A percentile compares a stretch with the other conserved stretches of the same genome.
phyloP scores from a whole-genome alignment of 2,113 vertebrate genomes.

The Lepidothrix coronata region DNA sequence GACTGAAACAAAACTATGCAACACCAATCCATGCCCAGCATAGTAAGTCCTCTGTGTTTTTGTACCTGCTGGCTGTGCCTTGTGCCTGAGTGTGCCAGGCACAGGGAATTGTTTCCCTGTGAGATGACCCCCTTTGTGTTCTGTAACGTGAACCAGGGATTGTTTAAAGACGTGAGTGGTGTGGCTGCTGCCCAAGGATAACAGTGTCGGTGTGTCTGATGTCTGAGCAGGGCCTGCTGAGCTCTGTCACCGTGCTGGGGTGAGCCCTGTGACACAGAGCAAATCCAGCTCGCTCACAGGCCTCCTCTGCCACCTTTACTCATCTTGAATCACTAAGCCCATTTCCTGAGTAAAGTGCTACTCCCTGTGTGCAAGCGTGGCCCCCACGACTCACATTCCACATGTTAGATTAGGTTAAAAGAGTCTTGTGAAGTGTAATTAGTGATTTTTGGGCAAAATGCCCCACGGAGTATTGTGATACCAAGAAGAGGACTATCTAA shows the following conservation, averaged over 20 bases:
- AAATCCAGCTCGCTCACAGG: not conserved
- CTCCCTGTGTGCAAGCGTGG: not conserved
- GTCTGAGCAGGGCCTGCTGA: not conserved
- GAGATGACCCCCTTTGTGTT: not conserved
- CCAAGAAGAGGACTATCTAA: not conserved
- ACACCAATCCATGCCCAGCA: conserved; percentile 89
- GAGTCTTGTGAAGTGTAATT: conserved; percentile 30
- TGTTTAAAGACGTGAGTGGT: not conserved
- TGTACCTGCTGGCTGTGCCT: not conserved
- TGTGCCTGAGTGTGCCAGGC: not conserved
- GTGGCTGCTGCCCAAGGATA: conserved; percentile 5
- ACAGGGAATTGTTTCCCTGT: not conserved
- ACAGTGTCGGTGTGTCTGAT: not conserved
- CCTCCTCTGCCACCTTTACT: conserved; percentile 17
- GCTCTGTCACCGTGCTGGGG: not conserved
- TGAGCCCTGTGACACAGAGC: conserved; percentile 24
- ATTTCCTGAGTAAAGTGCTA: conserved; percentile 57
- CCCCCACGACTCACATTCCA: conserved; percentile 1
- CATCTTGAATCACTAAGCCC: conserved; percentile 49
- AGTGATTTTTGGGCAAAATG: conserved; percentile 7
- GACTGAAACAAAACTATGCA: conserved; percentile 86
- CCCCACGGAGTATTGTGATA: not conserved
- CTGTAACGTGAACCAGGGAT: not conserved
- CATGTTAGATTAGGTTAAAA: conserved; percentile 32
- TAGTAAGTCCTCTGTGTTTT: conserved; percentile 80